phyloP scores from a whole-genome alignment of 2,888 invertebrate species.

The Acleris literana region DNA sequence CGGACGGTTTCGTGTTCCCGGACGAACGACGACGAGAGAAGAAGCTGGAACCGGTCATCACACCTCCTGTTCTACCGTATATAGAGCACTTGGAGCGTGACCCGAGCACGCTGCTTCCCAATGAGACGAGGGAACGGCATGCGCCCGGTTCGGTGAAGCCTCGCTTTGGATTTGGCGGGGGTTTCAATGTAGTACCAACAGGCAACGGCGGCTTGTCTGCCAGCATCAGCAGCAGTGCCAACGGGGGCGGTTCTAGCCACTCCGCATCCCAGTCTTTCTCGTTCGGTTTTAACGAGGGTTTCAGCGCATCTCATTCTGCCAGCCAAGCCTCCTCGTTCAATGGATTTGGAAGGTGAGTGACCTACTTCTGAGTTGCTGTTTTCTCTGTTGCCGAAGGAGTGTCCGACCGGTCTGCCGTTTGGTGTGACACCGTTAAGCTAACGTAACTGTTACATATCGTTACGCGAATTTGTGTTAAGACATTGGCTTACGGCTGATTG shows the following conservation, averaged over 20 bases:
- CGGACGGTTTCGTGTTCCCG: constrained; percentile 69
- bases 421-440: constrained; percentile 23
- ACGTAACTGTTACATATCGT: constrained; percentile 35
- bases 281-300: constrained; percentile 77
- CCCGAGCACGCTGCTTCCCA: constrained; percentile 73
- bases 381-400: constrained; percentile 10
- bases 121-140: constrained; percentile 52
- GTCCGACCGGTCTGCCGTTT: constrained; percentile 12
- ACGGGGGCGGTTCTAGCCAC: constrained; percentile 70
- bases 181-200: constrained; percentile 72
- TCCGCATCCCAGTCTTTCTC: constrained; percentile 78
- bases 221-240: constrained; percentile 73
- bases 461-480: constrained; percentile 34
- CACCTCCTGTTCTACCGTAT: constrained; percentile 77
- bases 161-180: constrained; percentile 67
- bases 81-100: constrained; percentile 79
- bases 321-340: constrained; percentile 78
- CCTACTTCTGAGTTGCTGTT: constrained; percentile 34
- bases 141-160: constrained; percentile 56
- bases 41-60: constrained; percentile 73
- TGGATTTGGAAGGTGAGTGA: constrained; percentile 75
- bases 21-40: constrained; percentile 63
- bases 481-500: constrained; percentile 22
- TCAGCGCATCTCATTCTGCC: constrained; percentile 78
- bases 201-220: constrained; percentile 72